These are phyloP conservation scores for Dysmachus trigonus DNA, from an alignment of 2,888 invertebrate species.

Conservation along the genomic window DNA sequence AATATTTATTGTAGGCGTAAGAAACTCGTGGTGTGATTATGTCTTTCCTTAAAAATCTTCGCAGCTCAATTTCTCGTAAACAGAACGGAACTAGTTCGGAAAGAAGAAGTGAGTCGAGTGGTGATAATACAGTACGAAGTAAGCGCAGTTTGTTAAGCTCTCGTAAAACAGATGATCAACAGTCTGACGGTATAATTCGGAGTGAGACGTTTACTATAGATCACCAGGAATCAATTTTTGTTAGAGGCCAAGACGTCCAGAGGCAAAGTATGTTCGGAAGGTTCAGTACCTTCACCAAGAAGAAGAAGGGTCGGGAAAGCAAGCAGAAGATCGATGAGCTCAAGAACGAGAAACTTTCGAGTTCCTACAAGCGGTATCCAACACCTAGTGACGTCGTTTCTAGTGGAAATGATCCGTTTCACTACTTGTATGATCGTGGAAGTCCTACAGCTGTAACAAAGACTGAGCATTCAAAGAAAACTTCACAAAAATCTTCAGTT, in stretches of 20 bases:
- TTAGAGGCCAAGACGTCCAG: not conserved
- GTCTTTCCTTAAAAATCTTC: conserved; percentile 63
- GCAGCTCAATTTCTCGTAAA: conserved; percentile 58
- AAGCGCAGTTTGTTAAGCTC: not conserved
- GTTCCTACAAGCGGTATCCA: conserved; percentile 40
- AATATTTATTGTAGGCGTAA: conserved; percentile 20
- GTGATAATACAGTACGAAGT: conserved; percentile 10
- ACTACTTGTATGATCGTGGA: conserved; percentile 59
- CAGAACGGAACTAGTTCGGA: conserved; percentile 53
- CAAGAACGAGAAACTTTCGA: conserved; percentile 41
- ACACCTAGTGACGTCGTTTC: conserved; percentile 58
- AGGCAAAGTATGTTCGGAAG: conserved; percentile 60
- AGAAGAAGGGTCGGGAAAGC: conserved; percentile 56
- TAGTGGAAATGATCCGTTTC: conserved; percentile 60
- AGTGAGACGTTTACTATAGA: conserved; percentile 62
- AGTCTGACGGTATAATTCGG: conserved; percentile 56
- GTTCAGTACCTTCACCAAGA: conserved; percentile 61
- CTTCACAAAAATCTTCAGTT: conserved; percentile 32
- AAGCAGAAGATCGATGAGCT: conserved; percentile 51
- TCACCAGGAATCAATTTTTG: conserved; percentile 47
- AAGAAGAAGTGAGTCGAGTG: conserved; percentile 18
- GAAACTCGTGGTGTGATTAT: conserved; percentile 51
- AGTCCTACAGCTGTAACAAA: not conserved
- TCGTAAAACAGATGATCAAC: not conserved
- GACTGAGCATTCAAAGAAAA: not conserved